These are phyloP conservation scores for Mormyrus hasselquistii DNA, from an alignment of 2,797 vertebrate genomes.

Conservation along the genomic window DNA sequence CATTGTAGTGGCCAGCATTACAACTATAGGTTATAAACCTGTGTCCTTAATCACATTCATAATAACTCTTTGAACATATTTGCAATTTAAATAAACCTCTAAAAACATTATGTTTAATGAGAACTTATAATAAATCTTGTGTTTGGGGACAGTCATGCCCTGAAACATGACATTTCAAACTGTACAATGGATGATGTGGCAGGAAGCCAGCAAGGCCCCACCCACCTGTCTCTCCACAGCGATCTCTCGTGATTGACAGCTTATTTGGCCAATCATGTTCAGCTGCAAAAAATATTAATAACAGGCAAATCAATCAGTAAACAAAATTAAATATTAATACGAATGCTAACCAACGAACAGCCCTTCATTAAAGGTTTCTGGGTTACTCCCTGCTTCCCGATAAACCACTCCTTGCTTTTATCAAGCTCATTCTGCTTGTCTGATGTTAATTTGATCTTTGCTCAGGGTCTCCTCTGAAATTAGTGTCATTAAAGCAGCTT, in stretches of 20 bases:
- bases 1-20: not conserved
- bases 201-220: not conserved
- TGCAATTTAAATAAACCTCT: not conserved
- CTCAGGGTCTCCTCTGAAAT: conserved; percentile 1
- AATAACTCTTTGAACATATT: not conserved
- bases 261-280: not conserved
- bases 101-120: not conserved
- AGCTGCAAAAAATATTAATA: not conserved
- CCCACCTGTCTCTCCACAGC: not conserved
- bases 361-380: not conserved
- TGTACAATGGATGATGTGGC: not conserved
- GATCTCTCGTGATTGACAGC: not conserved
- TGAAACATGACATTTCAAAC: not conserved
- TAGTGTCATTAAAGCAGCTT: conserved; percentile 5
- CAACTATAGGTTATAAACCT: not conserved
- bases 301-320: not conserved
- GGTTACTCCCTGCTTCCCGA: not conserved
- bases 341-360: not conserved
- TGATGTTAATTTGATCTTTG: not conserved
- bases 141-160: not conserved
- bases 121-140: not conserved
- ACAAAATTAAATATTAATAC: not conserved
- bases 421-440: not conserved
- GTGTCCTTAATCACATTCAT: not conserved
- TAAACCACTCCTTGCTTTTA: not conserved